Base-by-base conservation (phyloP, 2,797 vertebrate genomes). In the Eutrigla gurnardus region DNA sequence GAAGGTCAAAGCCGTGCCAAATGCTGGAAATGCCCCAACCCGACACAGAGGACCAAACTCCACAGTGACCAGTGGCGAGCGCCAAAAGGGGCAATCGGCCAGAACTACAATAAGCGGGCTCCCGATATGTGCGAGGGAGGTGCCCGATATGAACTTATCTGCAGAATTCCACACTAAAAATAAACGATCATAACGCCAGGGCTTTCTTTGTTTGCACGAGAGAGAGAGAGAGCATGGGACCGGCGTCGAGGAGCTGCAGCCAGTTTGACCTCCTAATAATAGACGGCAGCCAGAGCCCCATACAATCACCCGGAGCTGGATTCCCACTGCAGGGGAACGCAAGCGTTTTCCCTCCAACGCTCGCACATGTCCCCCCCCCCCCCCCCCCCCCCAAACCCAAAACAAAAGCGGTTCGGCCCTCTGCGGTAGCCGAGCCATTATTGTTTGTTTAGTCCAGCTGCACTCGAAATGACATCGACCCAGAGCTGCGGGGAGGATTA, bases 391-490 rank as follows among this genome's bases (percentile, higher is more conserved):
- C 25, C 25, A 25, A 10, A 58, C 57, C 67, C 7, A 49, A 35
- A 86, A 72, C 83, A 82, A 55, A 87, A 84, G 84, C 83, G 39
- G 61, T 45, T 39, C 73, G 49, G 73, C 53, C 60, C 75, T 84
- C 70, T 87, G 86, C 86, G 69, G 83, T n/a, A 72, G 80, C 87
- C 1, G 18, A 81, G 75, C 68, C 74, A 75, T 82, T 78, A 78
- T 83, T 88, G 83, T 89, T 89, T 75, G 84, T 82, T 79, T 59
- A 64, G 84, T 88, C 82, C 88, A 86, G 84, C 87, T 90, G 86
- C 84, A 87, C 85, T 92, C 81, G 80, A 87, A 91, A 86, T 85
- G 89, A 91, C 88, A 90, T 84, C 40, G 59, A 90, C 79, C 81
- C 85, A 52, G 81, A 82, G 78, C 87, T 62, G 25, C 37, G 73